Conservation (phyloP, 2,888 invertebrate species). For the Drosophila hamatofila region DNA sequence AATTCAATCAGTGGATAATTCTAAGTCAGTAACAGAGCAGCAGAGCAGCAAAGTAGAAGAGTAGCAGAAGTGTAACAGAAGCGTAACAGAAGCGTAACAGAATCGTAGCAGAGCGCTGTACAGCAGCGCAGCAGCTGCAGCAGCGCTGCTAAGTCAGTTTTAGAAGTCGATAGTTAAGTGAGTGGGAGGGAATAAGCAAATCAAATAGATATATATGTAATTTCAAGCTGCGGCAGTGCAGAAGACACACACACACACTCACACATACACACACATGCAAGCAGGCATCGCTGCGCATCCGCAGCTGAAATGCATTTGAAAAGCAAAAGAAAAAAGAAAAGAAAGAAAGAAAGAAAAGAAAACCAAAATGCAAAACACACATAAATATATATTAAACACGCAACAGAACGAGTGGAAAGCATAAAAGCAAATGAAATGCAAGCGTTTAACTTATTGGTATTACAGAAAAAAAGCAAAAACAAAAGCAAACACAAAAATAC, state of each 20-base stretch:
- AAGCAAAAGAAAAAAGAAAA: background rate
- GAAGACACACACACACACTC: constrained; percentile 7
- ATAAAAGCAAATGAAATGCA: constrained; percentile 12
- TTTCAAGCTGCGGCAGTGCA: constrained; percentile 34
- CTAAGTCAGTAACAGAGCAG: constrained; percentile 67
- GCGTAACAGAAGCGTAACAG: constrained; percentile 4
- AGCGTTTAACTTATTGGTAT: constrained; percentile 58
- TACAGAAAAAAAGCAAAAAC: constrained; percentile 9
- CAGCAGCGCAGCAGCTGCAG: constrained; percentile 13
- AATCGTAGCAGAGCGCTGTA: constrained; percentile 22
- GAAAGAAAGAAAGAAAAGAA: constrained; percentile 21
- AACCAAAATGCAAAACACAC: constrained; percentile 16
- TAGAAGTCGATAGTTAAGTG: constrained; percentile 59
- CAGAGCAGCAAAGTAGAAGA: background rate
- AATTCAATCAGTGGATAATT: constrained; percentile 84
- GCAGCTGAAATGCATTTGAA: constrained; percentile 29
- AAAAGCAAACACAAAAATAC: constrained; percentile 10
- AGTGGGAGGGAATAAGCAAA: constrained; percentile 59
- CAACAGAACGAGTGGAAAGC: constrained; percentile 12
- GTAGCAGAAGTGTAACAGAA: background rate
- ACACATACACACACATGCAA: constrained; percentile 13
- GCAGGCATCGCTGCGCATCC: constrained; percentile 21
- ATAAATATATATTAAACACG: background rate
- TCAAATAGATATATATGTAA: constrained; percentile 32
- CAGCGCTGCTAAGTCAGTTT: constrained; percentile 52